Evolutionary conservation across 2,888 invertebrate species (phyloP), one percentile per base, ranked within the genome.

Genomic region (Xestia sexstrigata): DNA sequence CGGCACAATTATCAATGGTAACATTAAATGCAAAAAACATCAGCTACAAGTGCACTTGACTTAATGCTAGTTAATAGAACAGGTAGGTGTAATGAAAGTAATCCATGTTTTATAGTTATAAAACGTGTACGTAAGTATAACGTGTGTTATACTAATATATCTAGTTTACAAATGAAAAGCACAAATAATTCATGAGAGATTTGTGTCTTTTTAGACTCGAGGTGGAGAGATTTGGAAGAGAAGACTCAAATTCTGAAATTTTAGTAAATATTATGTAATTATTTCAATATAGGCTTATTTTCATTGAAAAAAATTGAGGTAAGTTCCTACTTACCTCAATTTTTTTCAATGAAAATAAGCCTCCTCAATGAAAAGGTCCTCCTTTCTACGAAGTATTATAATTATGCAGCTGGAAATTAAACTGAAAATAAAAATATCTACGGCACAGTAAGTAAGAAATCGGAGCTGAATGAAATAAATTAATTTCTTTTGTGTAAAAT

Each of bases 401-500:
- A 35, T 3, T 17, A 39, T n/a, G n/a, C 17, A 49, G 17, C n/a
- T n/a, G n/a, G n/a, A 35, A 52, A 52, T 35, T 1, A 62, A 62
- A 62, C 4, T 62, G 60, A 35, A 47, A 76, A 58, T 35, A 35
- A 30, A 66, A 76, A 77, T n/a, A 55, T 47, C 60, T 23, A 17
- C 49, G 17, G 1, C 47, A 47, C 6, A 7, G 30, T 26, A 52
- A 35, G 30, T 49, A 80, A 35, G 65, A 78, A 73, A 78, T 62
- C n/a, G 6, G 52, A 72, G 26, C 42, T 49, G 65, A 72, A 70
- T 17, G 65, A 66, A 75, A 67, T 65, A 79, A 63, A 83, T 82
- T 26, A 69, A 72, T 82, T 79, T 82, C 23, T 35, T 82, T 58
- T 58, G 75, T 58, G 55, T 72, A 26, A 72, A 84, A 66, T 72